A percentile compares a stretch with the other conserved stretches of the same genome.
These are phyloP conservation scores for Stratiomys singularior DNA, from an alignment of 2,888 invertebrate species.

Conservation along the genomic window DNA sequence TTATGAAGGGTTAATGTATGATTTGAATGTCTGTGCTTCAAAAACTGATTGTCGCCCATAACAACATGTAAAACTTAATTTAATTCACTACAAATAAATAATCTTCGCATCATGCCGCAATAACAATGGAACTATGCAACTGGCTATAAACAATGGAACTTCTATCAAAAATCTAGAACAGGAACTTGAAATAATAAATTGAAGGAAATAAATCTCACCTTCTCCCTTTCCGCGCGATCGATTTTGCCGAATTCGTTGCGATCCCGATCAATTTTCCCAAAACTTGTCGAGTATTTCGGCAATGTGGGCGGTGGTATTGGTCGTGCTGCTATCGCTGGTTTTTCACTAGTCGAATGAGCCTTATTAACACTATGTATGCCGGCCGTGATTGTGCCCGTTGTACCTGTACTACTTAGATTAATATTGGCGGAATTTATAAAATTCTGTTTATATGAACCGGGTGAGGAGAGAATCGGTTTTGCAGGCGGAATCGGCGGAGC, in stretches of 20 bases:
- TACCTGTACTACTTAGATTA: conserved; percentile 56
- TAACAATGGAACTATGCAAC: too few species aligned
- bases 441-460: conserved; percentile 58
- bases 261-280: conserved; percentile 70
- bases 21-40: conserved; percentile 30
- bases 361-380: conserved; percentile 58
- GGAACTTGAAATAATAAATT: too few species aligned
- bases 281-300: conserved; percentile 82
- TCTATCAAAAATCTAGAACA: too few species aligned
- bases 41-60: not conserved
- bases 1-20: too few species aligned
- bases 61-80: not conserved
- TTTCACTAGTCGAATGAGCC: conserved; percentile 55
- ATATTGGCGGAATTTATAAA: conserved; percentile 56
- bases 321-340: conserved; percentile 67
- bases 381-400: conserved; percentile 53
- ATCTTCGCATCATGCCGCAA: conserved; percentile 21
- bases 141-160: too few species aligned
- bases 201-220: conserved; percentile 54
- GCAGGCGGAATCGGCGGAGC: conserved; percentile 56
- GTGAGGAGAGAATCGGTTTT: conserved; percentile 57
- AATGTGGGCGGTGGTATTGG: conserved; percentile 82
- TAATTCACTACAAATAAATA: conserved; percentile 19
- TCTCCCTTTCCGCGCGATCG: conserved; percentile 57
- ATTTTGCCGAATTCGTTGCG: conserved; percentile 68